Base-by-base conservation (phyloP, 2,113 vertebrate species). In the Cricetomys ansorgei region DNA sequence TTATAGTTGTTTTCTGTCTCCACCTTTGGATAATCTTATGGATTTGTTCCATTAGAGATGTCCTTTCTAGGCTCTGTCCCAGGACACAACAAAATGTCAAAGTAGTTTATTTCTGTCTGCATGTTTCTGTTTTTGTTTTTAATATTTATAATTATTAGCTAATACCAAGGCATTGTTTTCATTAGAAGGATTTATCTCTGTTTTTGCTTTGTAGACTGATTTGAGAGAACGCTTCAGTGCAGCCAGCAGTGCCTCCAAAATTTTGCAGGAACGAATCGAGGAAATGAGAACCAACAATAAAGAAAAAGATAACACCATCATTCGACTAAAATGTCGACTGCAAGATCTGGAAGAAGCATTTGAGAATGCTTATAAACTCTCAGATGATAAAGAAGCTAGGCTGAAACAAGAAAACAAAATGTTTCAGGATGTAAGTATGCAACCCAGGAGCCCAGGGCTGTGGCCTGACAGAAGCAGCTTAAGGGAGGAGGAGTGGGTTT, bases 351-450 rank as follows among this genome's bases (percentile, higher is more conserved):
- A 99, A 98, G 99, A 99, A 84, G 98, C 98, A 0, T 98, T 99
- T 85, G 99, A 99, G 91, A 99, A 98, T 29, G 98, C 99, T 77
- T 98, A 99, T 96, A 99, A 98, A 93, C 98, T 99, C n/a, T 98
- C 99, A 0, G 99, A 99, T 59, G 99, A 99, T 73, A 99, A 99
- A 97, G 99, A 99, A 87, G 98, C 98, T 0, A 98, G 98, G 92
- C 98, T 99, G 7, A 99, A 99, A 93, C 98, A 99, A 55, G 99
- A 99, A 97, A 99, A 98, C 98, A 99, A 98, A 96, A 99, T 99
- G 99, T 99, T 99, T 98, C 99, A 99, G 95, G 99, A 99, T 19
- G 99, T 99, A 97, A 99, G 99, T 97, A 21, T 45, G 86, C 19
- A 62, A 12, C 37, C 2, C 0, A 0, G 0, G 43, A 12, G 9